Evolutionary conservation across 2,888 invertebrate genomes (phyloP).

Genomic region (Ectropis crepuscularia): DNA sequence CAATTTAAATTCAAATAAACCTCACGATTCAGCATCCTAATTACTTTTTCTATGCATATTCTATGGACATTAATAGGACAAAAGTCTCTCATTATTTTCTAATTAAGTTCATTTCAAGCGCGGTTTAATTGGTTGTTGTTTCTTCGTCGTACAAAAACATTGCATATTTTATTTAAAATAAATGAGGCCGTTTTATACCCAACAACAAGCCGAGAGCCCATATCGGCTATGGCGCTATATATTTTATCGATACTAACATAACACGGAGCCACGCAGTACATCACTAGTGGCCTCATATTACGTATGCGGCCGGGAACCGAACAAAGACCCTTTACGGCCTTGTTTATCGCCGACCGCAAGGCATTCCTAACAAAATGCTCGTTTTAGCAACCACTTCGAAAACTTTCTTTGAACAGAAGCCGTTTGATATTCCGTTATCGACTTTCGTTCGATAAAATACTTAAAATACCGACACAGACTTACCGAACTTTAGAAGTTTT

Average conservation of each 20-base stretch:
- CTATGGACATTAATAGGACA: conserved; percentile 21
- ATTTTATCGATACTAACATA: conserved; percentile 42
- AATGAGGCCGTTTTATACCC: conserved; percentile 38
- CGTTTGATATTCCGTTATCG: conserved; percentile 40
- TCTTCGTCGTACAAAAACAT: conserved; percentile 12
- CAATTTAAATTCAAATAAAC: conserved; percentile 1
- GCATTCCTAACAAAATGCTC: conserved; percentile 55
- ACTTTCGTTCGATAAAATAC: conserved; percentile 38
- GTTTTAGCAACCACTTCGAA: conserved; percentile 44
- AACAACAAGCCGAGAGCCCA: conserved; percentile 34
- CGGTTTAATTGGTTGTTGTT: conserved; percentile 7
- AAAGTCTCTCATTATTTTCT: conserved; percentile 1
- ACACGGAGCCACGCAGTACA: conserved; percentile 38
- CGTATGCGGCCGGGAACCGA: conserved; percentile 55
- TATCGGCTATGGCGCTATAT: conserved; percentile 37
- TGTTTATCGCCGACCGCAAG: conserved; percentile 65
- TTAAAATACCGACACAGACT: conserved; percentile 36
- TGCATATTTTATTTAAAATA: conserved; percentile 41
- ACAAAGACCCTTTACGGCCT: conserved; percentile 64
- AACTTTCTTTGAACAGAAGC: conserved; percentile 41
- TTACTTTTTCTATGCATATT: conserved; percentile 14
- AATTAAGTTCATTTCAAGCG: conserved; percentile 9
- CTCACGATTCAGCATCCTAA: not conserved
- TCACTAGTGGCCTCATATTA: conserved; percentile 53
- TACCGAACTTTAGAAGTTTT: conserved; percentile 30